Evolutionary conservation across 2,113 vertebrate species (phyloP).

Genomic region (Caranx melampygus): DNA sequence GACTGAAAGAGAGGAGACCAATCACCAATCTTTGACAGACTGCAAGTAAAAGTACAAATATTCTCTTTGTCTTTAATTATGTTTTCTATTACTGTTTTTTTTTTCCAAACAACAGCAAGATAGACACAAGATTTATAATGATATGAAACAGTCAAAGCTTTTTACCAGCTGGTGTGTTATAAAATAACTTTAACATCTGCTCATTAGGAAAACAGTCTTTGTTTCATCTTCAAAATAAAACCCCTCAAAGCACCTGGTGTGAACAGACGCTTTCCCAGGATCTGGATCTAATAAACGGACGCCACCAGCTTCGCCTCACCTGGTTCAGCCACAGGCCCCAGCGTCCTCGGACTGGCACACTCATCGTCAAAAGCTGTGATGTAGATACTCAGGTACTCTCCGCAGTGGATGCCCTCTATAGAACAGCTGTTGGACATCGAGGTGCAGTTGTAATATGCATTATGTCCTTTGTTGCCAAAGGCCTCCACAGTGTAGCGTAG

Average conservation of each 20-base stretch:
- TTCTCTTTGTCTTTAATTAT: no score
- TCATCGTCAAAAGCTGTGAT: constrained; percentile 80
- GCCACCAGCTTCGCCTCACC: constrained; percentile 65
- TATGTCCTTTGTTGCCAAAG: constrained; percentile 70
- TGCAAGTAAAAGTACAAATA: no score
- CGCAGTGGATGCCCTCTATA: constrained; percentile 78
- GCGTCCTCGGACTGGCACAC: constrained; percentile 72
- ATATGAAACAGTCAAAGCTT: background rate
- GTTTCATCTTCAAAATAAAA: background rate
- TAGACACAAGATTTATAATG: no score
- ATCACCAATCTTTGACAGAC: background rate
- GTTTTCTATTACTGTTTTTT: no score
- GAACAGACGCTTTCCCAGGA: background rate
- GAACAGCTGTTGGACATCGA: constrained; percentile 80
- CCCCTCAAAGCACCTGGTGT: background rate
- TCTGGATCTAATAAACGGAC: background rate
- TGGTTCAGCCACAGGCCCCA: constrained; percentile 76
- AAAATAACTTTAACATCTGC: background rate
- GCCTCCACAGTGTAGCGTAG: constrained; percentile 77
- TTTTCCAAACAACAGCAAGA: no score
- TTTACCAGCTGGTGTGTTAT: background rate
- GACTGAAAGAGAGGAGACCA: constrained; percentile 60
- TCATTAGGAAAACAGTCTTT: no score
- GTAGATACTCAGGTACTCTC: constrained; percentile 78
- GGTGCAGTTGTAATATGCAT: constrained; percentile 79